Evolutionary conservation across 2,113 vertebrate species (phyloP), one percentile per base, ranked within the genome.

Genomic region (Cygnus atratus): DNA sequence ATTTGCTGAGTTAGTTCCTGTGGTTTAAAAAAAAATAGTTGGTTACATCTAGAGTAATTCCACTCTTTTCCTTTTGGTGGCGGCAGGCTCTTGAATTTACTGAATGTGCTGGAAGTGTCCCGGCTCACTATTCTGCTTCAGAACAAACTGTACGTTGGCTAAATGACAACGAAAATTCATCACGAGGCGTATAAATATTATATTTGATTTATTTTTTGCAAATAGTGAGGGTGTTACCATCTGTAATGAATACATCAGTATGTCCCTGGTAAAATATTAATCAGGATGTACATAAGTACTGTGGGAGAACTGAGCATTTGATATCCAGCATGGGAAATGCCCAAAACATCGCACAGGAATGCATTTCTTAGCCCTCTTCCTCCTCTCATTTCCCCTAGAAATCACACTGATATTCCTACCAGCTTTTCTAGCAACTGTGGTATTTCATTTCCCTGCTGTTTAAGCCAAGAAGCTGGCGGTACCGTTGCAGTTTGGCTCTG

Each of bases 61-160:
- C 77, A 3, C 28, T 76, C 87, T 85, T 88, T 41, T 88, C 91
- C 97, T 77, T 88, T 94, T 95, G 98, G 85, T 97, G 98, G 98
- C 97, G 95, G 84, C 74, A 95, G 35, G 55, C 55, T n/a, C 50
- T 31, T 26, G 62, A 84, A 3, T 61, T 95, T 95, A n/a, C 54
- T 59, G 54, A 55, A 66, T 6, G 1, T 8, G 8, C 55, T 81
- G 35, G 4, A 75, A 84, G 59, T 13, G 11, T 92, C 65, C 43
- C 81, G 41, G 54, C 82, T 93, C 2, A 13, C 85, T 92, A 24
- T 68, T 78, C 52, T 88, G 72, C 65, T 88, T 75, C 29, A 79
- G 55, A 89, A 84, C 68, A 54, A 93, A 57, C 46, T 89, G 76
- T 41, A 62, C 8, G 0, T 83, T 89, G 90, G 33, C 57, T 70